Conservation (phyloP, 1,140 invertebrate genomes). For the Maniola jurtina region DNA sequence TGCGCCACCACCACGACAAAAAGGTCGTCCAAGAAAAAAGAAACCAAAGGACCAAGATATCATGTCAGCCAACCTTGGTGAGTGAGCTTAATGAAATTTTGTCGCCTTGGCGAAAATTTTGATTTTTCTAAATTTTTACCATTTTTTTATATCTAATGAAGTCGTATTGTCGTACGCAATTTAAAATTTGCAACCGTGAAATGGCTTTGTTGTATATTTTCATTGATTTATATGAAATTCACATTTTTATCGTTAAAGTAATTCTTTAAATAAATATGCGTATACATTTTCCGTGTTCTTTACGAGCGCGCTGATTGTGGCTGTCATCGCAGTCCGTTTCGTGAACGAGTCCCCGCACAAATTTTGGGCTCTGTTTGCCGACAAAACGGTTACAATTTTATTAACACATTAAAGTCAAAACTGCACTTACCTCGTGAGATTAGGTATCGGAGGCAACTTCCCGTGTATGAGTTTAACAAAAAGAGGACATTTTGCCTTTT, state of each 20-base stretch:
- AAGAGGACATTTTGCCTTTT: conserved; percentile 54
- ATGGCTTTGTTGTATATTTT: neutral
- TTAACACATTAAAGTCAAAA: conserved; percentile 77
- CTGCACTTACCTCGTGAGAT: conserved; percentile 72
- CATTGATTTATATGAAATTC: neutral
- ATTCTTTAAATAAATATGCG: conserved; percentile 12
- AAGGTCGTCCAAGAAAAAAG: conserved; percentile 94
- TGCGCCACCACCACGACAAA: conserved; percentile 87
- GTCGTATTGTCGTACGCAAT: neutral
- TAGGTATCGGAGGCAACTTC: conserved; percentile 63
- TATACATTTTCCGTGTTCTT: conserved; percentile 5
- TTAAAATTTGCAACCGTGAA: neutral
- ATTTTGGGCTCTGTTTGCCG: conserved; percentile 41
- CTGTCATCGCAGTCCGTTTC: conserved; percentile 11
- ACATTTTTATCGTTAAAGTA: neutral
- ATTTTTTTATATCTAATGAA: neutral
- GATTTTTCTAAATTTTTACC: neutral
- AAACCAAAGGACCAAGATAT: conserved; percentile 92
- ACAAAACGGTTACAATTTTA: conserved; percentile 76
- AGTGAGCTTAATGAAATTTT: conserved; percentile 56
- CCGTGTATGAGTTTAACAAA: conserved; percentile 64
- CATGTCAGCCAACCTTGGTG: conserved; percentile 90
- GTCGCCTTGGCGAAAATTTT: conserved; percentile 15
- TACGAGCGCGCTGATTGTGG: conserved; percentile 14
- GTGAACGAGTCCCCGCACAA: conserved; percentile 7